Base-by-base conservation (phyloP, 2,797 vertebrate genomes). In the Hipposideros larvatus region DNA sequence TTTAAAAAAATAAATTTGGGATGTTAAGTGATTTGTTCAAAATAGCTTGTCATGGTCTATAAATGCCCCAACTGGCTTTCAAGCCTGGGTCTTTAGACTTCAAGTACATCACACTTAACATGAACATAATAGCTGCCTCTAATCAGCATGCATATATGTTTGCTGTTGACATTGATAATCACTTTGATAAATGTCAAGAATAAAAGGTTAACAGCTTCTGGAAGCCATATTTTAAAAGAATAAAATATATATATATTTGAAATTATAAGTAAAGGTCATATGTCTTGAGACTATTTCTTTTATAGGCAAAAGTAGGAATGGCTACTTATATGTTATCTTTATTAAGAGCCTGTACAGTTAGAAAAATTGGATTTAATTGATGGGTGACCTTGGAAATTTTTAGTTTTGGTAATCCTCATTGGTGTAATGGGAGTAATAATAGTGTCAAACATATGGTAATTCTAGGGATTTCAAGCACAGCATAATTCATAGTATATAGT, bases 1-100 rank as follows among this genome's bases (percentile, higher is more conserved):
- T 55, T 90, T 53, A 68, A 77, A 80, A 51, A 88, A 86, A 78
- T 63, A 92, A 43, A 68, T 59, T 51, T 71, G 24, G 10, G 37
- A 61, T 53, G 18, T 71, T 89, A 86, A 71, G 46, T 87, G 65
- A 83, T 93, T 91, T 96, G 78, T 93, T 95, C 10, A 46, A 90
- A 80, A 79, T 63, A 85, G 48, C 28, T 43, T 61, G 10, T 70
- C 41, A 70, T 85, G 75, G 26, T 55, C 55, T 55, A 13, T 65
- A 87, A 87, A 61, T 84, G 34, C 80, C 83, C 11, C 31, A 84
- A 8, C 53, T 75, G 73, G n/a, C 59, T 92, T 87, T 92, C 46
- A 87, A 43, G 57, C 21, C 22, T 66, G 53, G 11, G 13, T 51
- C n/a, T 87, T 80, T 65, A 82, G 70, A 75, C 26, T 83, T 59